Conservation (phyloP, 2,888 invertebrate genomes). For the Erebia epiphron region DNA sequence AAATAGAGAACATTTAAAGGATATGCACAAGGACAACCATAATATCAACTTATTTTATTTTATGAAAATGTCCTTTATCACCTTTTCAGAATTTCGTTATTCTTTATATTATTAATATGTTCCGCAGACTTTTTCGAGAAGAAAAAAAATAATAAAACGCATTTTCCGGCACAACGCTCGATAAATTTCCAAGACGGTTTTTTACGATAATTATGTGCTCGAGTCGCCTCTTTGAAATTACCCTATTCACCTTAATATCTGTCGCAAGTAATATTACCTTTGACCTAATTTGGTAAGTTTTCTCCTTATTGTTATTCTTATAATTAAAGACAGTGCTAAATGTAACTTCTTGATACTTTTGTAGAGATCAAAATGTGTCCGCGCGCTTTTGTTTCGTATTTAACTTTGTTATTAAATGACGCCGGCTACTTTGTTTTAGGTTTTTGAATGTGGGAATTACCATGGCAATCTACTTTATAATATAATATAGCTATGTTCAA, state of each 20-base stretch:
- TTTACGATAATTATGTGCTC: conserved; percentile 48
- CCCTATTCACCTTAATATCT: conserved; percentile 46
- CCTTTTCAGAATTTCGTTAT: not conserved
- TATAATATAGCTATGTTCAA: too few relatives aligned
- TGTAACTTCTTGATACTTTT: not conserved
- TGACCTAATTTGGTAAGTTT: conserved; percentile 17
- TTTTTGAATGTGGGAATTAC: too few relatives aligned
- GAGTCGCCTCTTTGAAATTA: conserved; percentile 45
- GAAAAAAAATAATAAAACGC: conserved; percentile 27
- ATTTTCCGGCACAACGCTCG: conserved; percentile 25
- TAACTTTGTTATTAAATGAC: too few relatives aligned
- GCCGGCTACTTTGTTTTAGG: too few relatives aligned
- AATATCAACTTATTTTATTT: too few relatives aligned
- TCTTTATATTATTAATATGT: not conserved
- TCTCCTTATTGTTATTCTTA: not conserved
- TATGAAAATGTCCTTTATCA: conserved; percentile 11
- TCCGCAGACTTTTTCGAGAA: not conserved
- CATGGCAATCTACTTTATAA: too few relatives aligned
- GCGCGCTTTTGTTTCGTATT: too few relatives aligned
- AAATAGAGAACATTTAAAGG: too few relatives aligned
- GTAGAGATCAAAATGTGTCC: not conserved
- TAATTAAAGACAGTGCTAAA: not conserved
- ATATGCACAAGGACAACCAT: too few relatives aligned
- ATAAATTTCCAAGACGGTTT: conserved; percentile 35
- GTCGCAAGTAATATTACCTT: conserved; percentile 39